Evolutionary conservation across 1,140 invertebrate species (phyloP).

Genomic region (Papilio machaon): DNA sequence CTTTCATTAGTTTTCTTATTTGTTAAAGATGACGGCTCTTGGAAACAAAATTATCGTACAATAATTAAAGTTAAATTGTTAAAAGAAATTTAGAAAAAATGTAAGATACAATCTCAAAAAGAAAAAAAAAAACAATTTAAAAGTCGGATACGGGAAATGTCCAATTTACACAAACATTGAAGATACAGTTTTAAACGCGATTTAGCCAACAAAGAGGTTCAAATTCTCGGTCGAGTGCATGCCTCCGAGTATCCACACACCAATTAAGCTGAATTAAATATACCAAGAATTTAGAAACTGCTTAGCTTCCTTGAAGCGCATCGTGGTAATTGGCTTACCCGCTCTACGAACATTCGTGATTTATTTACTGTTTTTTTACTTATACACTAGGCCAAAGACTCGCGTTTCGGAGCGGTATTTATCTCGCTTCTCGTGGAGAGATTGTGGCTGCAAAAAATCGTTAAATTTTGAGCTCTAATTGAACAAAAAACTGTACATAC

Average conservation of each 20-base stretch:
- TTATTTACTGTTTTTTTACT: constrained; percentile 68
- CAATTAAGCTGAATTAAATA: constrained; percentile 81
- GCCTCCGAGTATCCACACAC: constrained; percentile 70
- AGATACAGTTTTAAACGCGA: constrained; percentile 66
- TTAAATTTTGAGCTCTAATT: constrained; percentile 25
- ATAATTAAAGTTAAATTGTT: neutral
- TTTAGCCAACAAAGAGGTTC: constrained; percentile 72
- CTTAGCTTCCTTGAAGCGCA: constrained; percentile 80
- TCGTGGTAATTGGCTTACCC: constrained; percentile 78
- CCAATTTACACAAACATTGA: constrained; percentile 31
- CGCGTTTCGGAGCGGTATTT: constrained; percentile 44
- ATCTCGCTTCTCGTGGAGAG: constrained; percentile 22
- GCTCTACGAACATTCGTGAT: constrained; percentile 72
- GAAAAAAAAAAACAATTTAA: neutral
- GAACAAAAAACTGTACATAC: constrained; percentile 4
- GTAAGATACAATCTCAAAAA: neutral
- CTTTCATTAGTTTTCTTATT: neutral
- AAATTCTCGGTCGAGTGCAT: constrained; percentile 72
- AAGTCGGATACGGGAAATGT: constrained; percentile 30
- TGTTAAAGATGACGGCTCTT: constrained; percentile 2
- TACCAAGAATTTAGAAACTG: constrained; percentile 82
- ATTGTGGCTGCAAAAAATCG: neutral
- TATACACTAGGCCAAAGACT: constrained; percentile 43
- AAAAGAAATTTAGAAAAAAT: neutral
- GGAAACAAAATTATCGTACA: neutral